These are phyloP conservation scores for Auanema sp. DNA, from an alignment of 2,888 invertebrate species.

Conservation along the genomic window DNA sequence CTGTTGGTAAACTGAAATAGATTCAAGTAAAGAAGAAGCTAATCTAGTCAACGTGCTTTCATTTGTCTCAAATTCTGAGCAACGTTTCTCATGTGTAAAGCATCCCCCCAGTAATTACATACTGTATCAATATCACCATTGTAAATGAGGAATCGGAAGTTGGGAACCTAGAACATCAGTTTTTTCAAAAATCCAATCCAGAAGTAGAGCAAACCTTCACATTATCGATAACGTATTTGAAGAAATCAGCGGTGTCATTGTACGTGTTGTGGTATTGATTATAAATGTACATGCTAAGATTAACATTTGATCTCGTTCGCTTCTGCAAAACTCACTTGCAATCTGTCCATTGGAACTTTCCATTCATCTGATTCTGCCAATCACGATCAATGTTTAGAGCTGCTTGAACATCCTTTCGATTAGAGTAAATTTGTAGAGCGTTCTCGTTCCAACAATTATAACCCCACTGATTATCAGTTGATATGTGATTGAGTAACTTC, in stretches of 20 bases:
- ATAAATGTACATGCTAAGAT: conserved; percentile 12
- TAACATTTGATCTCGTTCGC: background rate
- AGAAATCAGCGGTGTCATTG: conserved; percentile 34
- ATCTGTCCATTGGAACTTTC: conserved; percentile 24
- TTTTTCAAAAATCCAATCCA: background rate
- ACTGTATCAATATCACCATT: conserved; percentile 41
- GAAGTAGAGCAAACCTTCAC: conserved; percentile 13
- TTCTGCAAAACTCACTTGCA: conserved; percentile 30
- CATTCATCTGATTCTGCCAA: conserved; percentile 18
- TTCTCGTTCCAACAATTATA: conserved; percentile 31
- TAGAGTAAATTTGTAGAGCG: conserved; percentile 21
- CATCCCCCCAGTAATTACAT: conserved; percentile 51
- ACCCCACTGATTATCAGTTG: conserved; percentile 25
- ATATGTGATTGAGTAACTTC: conserved; percentile 41
- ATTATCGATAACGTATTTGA: conserved; percentile 27
- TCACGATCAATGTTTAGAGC: conserved; percentile 26
- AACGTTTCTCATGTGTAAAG: conserved; percentile 52
- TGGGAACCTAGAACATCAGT: conserved; percentile 16
- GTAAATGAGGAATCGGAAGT: conserved; percentile 36
- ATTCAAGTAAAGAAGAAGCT: background rate
- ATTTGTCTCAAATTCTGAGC: conserved; percentile 17
- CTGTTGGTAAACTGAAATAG: conserved; percentile 1
- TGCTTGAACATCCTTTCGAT: conserved; percentile 19
- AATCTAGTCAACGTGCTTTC: conserved; percentile 1
- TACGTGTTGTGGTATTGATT: conserved; percentile 25